Evolutionary conservation across 2,113 vertebrate species (phyloP), one percentile per base, ranked within the genome.

Genomic region (Gymnogyps californianus): DNA sequence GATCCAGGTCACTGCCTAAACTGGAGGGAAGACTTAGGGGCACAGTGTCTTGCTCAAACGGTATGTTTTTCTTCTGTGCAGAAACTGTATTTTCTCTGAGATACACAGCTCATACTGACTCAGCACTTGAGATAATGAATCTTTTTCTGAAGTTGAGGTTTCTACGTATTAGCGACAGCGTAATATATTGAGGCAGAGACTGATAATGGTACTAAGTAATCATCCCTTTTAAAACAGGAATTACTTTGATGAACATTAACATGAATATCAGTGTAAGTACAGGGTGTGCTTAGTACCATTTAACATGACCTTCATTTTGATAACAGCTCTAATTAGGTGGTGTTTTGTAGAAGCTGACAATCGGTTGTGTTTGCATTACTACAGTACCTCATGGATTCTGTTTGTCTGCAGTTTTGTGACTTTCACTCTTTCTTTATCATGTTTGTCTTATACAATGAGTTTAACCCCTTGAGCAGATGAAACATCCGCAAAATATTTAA

Each of bases 171-270:
- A 97, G 94, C 55, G 84, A 93, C 96, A 97, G 86, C 74, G 69
- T 89, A 95, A 97, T 75, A 80, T 84, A 87, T 86, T 59, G 80
- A 95, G 52, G 44, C 81, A 97, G 79, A 95, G 42, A 46, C 83
- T 97, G 90, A 92, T 97, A 97, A 97, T 95, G 93, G 96, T 93
- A 82, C 87, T 75, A 96, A 96, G 87, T 96, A 96, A 98, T 90
- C 83, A 83, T 95, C 61, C 66, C 84, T 87, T 97, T 98, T 87
- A 96, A 97, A 97, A 89, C 58, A 96, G 90, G 94, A 98, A 98
- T 98, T 97, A 96, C 93, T 94, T 93, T 97, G 95, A 97, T 96
- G 94, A 97, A 93, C 93, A 87, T 96, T 96, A 96, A 95, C 87
- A 77, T 96, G 96, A 97, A 95, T 95, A 98, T 96, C 96, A 96